Percentiles rank a stretch among this genome's conserved stretches.
These are phyloP conservation scores for Agrypnus murinus DNA, from an alignment of 2,888 invertebrate genomes.

Conservation along the genomic window DNA sequence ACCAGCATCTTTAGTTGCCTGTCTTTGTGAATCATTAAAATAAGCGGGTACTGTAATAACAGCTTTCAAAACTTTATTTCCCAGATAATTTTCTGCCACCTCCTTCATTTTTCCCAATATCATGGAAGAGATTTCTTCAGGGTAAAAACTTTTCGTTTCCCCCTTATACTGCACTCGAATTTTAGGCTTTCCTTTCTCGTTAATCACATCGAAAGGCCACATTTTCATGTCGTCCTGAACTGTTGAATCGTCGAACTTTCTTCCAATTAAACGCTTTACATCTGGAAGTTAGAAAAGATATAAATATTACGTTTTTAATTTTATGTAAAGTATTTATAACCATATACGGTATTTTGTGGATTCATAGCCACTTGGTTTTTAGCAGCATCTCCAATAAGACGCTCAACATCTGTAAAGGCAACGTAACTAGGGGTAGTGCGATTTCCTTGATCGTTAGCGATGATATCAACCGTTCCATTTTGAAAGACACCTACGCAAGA, in stretches of 20 bases:
- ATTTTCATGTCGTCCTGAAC: slow-evolving; percentile 79
- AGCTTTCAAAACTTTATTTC: slow-evolving; percentile 70
- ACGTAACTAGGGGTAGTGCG: slow-evolving; percentile 75
- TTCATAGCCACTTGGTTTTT: slow-evolving; percentile 70
- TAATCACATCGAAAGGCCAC: slow-evolving; percentile 78
- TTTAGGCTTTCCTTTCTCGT: slow-evolving; percentile 70
- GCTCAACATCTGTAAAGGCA: slow-evolving; percentile 73
- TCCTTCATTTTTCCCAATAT: slow-evolving; percentile 77
- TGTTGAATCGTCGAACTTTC: slow-evolving; percentile 77
- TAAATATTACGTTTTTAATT: too few species aligned
- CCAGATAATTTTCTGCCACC: slow-evolving; percentile 71
- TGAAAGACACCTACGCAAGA: slow-evolving; percentile 75
- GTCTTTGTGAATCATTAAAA: slow-evolving; percentile 80
- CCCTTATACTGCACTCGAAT: slow-evolving; percentile 69
- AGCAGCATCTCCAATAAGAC: slow-evolving; percentile 71
- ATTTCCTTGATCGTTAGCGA: slow-evolving; percentile 75
- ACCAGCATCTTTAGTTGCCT: slow-evolving; percentile 81
- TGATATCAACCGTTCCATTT: slow-evolving; percentile 74
- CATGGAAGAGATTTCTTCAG: slow-evolving; percentile 76
- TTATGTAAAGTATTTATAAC: slow-evolving; percentile 55
- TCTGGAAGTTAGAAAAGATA: slow-evolving; percentile 70
- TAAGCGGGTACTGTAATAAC: slow-evolving; percentile 78
- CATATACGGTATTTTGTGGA: slow-evolving; percentile 73
- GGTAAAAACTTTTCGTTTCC: slow-evolving; percentile 70
- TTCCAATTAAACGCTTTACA: slow-evolving; percentile 79